These are phyloP conservation scores for Sycobia sp. DNA, from an alignment of 1,140 invertebrate genomes.

Conservation along the genomic window DNA sequence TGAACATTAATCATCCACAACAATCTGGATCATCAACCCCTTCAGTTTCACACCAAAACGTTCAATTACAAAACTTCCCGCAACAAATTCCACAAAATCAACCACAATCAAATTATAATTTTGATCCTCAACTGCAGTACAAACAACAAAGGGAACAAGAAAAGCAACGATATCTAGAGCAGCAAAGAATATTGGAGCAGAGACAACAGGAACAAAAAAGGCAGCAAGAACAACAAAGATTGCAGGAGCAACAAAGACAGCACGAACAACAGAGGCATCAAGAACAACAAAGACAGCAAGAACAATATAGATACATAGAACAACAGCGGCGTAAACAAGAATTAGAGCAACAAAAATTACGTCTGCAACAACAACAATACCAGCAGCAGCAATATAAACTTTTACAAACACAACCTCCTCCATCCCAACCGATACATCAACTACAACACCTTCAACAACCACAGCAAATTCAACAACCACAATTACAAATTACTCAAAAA, in stretches of 20 bases:
- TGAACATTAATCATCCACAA: constrained; percentile 49
- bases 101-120: constrained; percentile 30
- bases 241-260: constrained; percentile 50
- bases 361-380: constrained; percentile 51
- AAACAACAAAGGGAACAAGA: constrained; percentile 43
- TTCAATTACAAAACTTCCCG: constrained; percentile 46
- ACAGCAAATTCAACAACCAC: constrained; percentile 45
- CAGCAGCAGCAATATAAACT: constrained; percentile 50
- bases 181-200: constrained; percentile 41
- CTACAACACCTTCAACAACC: constrained; percentile 55
- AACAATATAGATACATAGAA: constrained; percentile 50
- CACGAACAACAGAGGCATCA: constrained; percentile 43
- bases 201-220: constrained; percentile 42
- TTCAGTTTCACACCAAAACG: constrained; percentile 47
- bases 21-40: constrained; percentile 33
- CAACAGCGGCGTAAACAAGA: constrained; percentile 50
- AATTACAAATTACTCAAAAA: constrained; percentile 52
- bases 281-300: constrained; percentile 52
- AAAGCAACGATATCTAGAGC: constrained; percentile 47
- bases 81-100: constrained; percentile 29
- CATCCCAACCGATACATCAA: constrained; percentile 51
- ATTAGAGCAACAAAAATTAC: constrained; percentile 53
- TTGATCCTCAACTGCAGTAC: constrained; percentile 22
- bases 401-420: constrained; percentile 49
- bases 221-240: constrained; percentile 44